Conservation (phyloP, 2,113 vertebrate species). For the Myrmecobius fasciatus region DNA sequence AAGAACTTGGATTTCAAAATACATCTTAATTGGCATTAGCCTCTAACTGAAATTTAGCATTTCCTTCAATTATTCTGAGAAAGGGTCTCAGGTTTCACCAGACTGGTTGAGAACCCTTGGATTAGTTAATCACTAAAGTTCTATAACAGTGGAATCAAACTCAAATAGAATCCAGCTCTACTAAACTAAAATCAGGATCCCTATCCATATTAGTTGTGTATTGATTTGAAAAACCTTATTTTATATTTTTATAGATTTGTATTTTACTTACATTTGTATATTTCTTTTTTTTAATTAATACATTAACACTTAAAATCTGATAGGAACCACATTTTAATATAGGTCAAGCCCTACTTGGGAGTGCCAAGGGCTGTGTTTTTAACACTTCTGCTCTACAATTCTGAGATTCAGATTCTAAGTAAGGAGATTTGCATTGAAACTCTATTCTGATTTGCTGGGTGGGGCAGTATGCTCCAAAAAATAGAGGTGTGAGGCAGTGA, state of each 20-base stretch:
- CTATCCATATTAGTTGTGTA: not conserved
- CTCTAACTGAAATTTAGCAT: not conserved
- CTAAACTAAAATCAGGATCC: not conserved
- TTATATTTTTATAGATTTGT: not conserved
- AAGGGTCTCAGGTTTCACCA: not conserved
- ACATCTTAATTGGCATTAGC: not conserved
- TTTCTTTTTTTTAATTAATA: not conserved
- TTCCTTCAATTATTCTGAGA: not conserved
- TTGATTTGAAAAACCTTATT: not conserved
- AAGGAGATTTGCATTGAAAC: not conserved
- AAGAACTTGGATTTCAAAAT: not conserved
- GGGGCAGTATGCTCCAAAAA: not conserved
- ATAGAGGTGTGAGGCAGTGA: not conserved
- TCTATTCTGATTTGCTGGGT: not conserved
- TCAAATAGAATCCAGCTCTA: not conserved
- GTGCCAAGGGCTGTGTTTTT: not conserved
- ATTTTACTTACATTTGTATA: not conserved
- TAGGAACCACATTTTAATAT: not conserved
- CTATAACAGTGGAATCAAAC: not conserved
- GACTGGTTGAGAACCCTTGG: not conserved
- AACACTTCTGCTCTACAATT: not conserved
- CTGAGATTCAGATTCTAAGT: not conserved
- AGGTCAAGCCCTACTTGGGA: not conserved
- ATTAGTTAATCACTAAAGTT: not conserved
- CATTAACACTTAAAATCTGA: not conserved